These are phyloP conservation scores for Varroa destructor DNA, from an alignment of 1,140 invertebrate species.

Conservation along the genomic window DNA sequence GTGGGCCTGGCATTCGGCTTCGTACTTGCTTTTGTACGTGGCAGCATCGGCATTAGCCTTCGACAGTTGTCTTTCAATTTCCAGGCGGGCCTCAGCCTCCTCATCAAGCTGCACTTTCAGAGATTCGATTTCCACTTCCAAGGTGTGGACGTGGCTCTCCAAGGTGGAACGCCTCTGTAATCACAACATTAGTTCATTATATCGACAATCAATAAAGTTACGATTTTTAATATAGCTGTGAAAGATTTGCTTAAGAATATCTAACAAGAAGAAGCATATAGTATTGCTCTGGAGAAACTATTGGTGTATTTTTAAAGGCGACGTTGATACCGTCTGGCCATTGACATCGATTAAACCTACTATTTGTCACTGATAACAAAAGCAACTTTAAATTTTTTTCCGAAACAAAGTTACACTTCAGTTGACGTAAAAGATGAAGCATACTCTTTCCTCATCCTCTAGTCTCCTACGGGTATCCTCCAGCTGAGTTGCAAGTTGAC, in stretches of 20 bases:
- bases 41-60: constrained; percentile 74
- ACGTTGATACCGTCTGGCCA: not conserved
- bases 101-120: constrained; percentile 83
- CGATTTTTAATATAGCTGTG: too few relatives aligned
- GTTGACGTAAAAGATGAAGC: constrained; percentile 27
- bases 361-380: too few relatives aligned
- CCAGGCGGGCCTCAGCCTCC: constrained; percentile 82
- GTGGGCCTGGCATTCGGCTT: constrained; percentile 72
- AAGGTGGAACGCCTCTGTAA: constrained; percentile 62
- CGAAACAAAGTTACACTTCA: constrained; percentile 12
- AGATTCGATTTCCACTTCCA: constrained; percentile 82
- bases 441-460: constrained; percentile 79
- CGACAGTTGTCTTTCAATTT: constrained; percentile 82
- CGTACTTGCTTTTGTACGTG: constrained; percentile 80
- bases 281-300: not conserved
- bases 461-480: constrained; percentile 81
- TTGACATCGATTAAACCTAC: too few relatives aligned
- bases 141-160: constrained; percentile 69
- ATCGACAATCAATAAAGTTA: not conserved
- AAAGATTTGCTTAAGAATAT: not conserved
- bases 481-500: constrained; percentile 69
- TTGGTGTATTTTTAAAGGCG: constrained; percentile 28
- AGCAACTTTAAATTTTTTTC: not conserved
- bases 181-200: not conserved
- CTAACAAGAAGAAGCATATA: not conserved